Percentiles rank a stretch among this genome's conserved stretches.
phyloP scores from a whole-genome alignment of 1,140 invertebrate genomes.

The Eueides isabella region DNA sequence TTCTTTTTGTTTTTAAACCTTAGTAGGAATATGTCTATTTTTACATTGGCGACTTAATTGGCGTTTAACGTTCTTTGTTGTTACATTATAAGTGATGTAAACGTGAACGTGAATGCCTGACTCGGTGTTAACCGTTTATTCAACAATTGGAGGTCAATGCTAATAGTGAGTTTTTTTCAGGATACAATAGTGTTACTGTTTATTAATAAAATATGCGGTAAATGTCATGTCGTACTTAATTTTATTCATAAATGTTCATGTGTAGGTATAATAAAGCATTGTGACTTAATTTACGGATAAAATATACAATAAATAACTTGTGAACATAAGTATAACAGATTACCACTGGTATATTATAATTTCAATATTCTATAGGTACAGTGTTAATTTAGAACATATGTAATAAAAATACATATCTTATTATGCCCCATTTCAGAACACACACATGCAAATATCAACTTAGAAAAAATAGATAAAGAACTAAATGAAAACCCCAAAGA shows the following conservation, averaged over 20 bases:
- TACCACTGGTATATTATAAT: background rate
- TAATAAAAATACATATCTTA: background rate
- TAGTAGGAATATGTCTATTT: conserved; percentile 6
- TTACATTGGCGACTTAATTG: conserved; percentile 29
- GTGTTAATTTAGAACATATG: background rate
- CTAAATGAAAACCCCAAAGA: background rate
- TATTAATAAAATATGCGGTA: background rate
- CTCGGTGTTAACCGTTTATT: conserved; percentile 41
- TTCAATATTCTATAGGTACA: background rate
- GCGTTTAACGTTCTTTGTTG: conserved; percentile 40
- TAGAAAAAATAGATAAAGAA: conserved; percentile 2
- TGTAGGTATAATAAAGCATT: background rate
- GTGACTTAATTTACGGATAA: background rate
- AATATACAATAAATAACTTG: background rate
- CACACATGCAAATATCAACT: conserved; percentile 5
- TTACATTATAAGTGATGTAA: conserved; percentile 43
- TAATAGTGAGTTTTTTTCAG: conserved; percentile 41
- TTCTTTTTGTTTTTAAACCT: background rate
- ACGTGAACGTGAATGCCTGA: conserved; percentile 30
- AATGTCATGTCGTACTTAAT: conserved; percentile 8
- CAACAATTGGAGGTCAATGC: conserved; percentile 45
- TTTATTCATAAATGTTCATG: background rate
- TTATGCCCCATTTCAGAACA: conserved; percentile 18
- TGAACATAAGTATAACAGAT: background rate
- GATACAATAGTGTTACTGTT: background rate